Evolutionary conservation across 2,797 vertebrate species (phyloP).

Genomic region (Leptatherina wallacei): DNA sequence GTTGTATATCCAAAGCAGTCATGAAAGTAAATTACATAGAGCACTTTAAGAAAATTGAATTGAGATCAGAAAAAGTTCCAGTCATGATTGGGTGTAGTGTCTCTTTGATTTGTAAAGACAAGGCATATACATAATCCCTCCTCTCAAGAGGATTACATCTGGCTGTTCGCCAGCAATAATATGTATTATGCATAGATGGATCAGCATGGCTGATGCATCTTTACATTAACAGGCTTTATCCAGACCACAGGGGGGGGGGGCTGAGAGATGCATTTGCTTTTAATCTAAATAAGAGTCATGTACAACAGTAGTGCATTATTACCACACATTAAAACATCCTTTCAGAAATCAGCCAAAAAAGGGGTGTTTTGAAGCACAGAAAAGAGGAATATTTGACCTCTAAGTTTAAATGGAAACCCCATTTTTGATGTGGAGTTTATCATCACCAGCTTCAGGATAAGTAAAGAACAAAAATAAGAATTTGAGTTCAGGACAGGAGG

Average conservation of each 20-base stretch:
- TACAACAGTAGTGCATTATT: not conserved
- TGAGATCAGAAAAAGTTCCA: constrained; percentile 19
- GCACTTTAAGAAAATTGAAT: constrained; percentile 24
- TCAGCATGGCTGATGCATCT: constrained; percentile 46
- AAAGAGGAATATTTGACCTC: constrained; percentile 7
- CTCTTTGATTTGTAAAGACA: constrained; percentile 8
- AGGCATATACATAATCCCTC: constrained; percentile 13
- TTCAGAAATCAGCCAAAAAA: not conserved
- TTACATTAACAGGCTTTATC: constrained; percentile 42
- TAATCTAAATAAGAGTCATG: constrained; percentile 7
- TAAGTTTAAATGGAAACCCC: constrained; percentile 15
- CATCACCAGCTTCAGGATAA: constrained; percentile 3
- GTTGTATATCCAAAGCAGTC: not conserved
- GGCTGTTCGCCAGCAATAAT: constrained; percentile 38
- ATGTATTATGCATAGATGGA: constrained; percentile 49
- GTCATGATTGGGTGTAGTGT: constrained; percentile 11
- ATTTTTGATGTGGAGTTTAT: constrained; percentile 3
- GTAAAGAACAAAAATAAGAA: not conserved
- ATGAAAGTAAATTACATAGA: constrained; percentile 11
- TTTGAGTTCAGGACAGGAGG: not conserved
- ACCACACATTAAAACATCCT: not conserved
- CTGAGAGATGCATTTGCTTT: not conserved
- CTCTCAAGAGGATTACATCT: constrained; percentile 43
- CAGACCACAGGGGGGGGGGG: too few species aligned
- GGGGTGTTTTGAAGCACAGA: constrained; percentile 11